These are phyloP conservation scores for Perca fluviatilis DNA, from an alignment of 2,113 vertebrate genomes.

Conservation along the genomic window DNA sequence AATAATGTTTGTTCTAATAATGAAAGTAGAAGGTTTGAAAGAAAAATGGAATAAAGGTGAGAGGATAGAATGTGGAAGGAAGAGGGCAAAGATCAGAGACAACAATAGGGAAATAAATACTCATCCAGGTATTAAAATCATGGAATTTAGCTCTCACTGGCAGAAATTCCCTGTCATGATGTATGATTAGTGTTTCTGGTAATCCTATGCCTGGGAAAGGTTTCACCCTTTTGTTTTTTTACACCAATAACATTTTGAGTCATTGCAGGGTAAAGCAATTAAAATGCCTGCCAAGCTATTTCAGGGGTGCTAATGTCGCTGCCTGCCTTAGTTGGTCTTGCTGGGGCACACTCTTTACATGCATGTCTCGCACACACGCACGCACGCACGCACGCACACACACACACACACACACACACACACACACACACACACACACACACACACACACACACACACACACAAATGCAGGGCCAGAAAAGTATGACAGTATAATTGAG, in stretches of 20 bases:
- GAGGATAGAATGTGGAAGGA: slow-evolving; percentile 56
- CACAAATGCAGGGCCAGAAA: slow-evolving; percentile 6
- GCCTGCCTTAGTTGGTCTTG: slow-evolving; percentile 65
- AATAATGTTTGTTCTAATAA: slow-evolving; percentile 11
- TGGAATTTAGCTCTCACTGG: slow-evolving; percentile 35
- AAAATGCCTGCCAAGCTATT: slow-evolving; percentile 83
- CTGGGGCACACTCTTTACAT: slow-evolving; percentile 58
- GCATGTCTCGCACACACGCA: slow-evolving; percentile 22
- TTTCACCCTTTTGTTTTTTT: slow-evolving; percentile 54
- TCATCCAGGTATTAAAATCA: slow-evolving; percentile 25
- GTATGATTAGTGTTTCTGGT: slow-evolving; percentile 10
- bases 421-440: slow-evolving; percentile 29
- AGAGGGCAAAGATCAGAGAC: slow-evolving; percentile 48
- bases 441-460: slow-evolving; percentile 28
- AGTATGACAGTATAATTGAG: slow-evolving; percentile 8
- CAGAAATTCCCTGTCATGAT: slow-evolving; percentile 25
- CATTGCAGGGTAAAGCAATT: slow-evolving; percentile 80
- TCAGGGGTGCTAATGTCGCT: slow-evolving; percentile 73
- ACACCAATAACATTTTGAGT: slow-evolving; percentile 67
- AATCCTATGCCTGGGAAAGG: slow-evolving; percentile 36
- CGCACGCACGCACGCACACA: slow-evolving; percentile 5
- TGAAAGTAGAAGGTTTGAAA: slow-evolving; percentile 27
- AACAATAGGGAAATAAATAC: slow-evolving; percentile 60
- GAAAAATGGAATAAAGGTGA: slow-evolving; percentile 62
- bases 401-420: too few species aligned